A percentile compares a stretch with the other conserved stretches of the same genome.
phyloP scores from a whole-genome alignment of 2,113 vertebrate species.

The Rhombomys opimus region DNA sequence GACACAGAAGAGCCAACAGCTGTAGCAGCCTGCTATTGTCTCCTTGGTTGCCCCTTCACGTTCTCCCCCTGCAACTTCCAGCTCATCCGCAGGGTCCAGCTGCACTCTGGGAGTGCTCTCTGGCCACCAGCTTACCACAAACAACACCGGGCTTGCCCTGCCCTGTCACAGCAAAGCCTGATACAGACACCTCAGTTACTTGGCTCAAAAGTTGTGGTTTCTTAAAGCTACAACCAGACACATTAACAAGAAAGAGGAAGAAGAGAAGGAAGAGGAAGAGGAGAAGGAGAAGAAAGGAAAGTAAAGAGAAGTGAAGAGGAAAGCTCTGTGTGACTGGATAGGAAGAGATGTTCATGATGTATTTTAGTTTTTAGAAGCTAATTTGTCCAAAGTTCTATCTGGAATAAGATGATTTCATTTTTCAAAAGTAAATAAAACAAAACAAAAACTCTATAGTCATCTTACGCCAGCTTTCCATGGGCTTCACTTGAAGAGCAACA shows the following conservation, averaged over 20 bases:
- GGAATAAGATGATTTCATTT: slow-evolving; percentile 9
- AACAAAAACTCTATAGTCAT: neutral
- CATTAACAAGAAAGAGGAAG: neutral
- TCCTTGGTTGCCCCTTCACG: neutral
- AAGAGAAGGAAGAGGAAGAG: neutral
- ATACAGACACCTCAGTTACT: neutral
- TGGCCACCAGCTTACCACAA: neutral
- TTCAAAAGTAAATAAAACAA: slow-evolving; percentile 35
- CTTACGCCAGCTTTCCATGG: neutral
- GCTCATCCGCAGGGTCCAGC: neutral
- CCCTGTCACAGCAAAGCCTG: neutral
- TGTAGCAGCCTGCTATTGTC: neutral
- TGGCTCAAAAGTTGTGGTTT: neutral
- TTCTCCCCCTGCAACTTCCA: neutral
- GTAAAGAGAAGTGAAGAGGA: neutral
- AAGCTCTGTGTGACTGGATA: neutral
- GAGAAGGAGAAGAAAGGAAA: neutral
- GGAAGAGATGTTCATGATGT: neutral
- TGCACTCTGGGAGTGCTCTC: neutral
- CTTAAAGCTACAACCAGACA: neutral
- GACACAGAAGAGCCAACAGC: neutral
- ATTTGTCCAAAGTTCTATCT: neutral
- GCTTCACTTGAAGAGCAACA: neutral
- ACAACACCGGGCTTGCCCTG: neutral
- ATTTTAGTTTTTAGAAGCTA: neutral